A percentile compares a stretch with the other conserved stretches of the same genome.
Conservation (phyloP, 1,140 invertebrate genomes). For the Coelopa frigida region DNA sequence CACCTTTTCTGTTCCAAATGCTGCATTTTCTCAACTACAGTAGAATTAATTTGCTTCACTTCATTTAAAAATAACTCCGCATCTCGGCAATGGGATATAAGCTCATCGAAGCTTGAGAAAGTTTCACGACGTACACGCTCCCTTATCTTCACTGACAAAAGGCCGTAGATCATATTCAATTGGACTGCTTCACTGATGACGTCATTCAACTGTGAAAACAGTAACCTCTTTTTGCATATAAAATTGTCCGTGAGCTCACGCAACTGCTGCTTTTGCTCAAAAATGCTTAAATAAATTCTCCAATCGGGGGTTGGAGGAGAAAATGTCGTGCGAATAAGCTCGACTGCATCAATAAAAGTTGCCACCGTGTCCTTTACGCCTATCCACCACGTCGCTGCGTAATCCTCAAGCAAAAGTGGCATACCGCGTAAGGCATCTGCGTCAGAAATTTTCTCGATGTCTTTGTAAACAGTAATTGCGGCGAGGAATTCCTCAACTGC, state of each 20-base stretch:
- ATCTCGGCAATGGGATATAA: background rate
- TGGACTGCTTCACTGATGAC: constrained; percentile 1
- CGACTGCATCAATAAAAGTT: constrained; percentile 11
- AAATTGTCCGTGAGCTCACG: constrained; percentile 8
- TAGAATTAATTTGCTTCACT: no score
- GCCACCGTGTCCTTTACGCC: constrained; percentile 15
- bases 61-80: constrained; percentile 1
- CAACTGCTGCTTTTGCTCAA: constrained; percentile 10
- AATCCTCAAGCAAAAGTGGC: constrained; percentile 18
- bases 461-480: constrained; percentile 9
- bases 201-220: background rate
- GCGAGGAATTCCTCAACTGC: constrained; percentile 12
- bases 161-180: constrained; percentile 6
- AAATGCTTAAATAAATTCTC: constrained; percentile 12
- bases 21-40: no score
- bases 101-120: background rate
- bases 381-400: constrained; percentile 23
- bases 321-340: constrained; percentile 6
- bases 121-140: background rate
- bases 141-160: no score
- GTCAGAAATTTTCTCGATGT: constrained; percentile 16
- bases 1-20: no score
- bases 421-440: constrained; percentile 19
- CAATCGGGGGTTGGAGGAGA: constrained; percentile 2
- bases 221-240: background rate